These are phyloP conservation scores for Ciconia nigra DNA, from an alignment of 2,797 vertebrate species.

Conservation along the genomic window DNA sequence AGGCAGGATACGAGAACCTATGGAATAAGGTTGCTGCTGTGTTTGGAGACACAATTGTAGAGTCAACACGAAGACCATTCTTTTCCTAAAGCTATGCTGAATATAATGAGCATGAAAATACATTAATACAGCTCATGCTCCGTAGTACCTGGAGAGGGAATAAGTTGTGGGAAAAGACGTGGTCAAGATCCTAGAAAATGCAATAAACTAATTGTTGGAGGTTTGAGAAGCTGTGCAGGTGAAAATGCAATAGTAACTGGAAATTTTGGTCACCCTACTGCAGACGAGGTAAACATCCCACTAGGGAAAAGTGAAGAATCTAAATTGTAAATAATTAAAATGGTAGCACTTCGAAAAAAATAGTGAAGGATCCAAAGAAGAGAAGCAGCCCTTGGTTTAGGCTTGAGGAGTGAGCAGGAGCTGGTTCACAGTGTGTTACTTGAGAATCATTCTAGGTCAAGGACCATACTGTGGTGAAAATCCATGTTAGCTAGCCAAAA, in stretches of 20 bases:
- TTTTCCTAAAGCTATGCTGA: not conserved
- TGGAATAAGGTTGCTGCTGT: not conserved
- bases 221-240: not conserved
- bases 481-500: not conserved
- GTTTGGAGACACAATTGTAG: not conserved
- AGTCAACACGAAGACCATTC: not conserved
- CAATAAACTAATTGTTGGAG: not conserved
- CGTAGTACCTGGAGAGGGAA: not conserved
- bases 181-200: not conserved
- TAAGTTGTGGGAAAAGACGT: not conserved
- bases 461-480: not conserved
- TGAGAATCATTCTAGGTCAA: not conserved
- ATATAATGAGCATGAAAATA: not conserved
- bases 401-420: not conserved
- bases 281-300: not conserved
- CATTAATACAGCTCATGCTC: not conserved
- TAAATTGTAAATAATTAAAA: not conserved
- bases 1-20: not conserved
- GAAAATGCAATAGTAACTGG: not conserved
- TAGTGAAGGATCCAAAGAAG: not conserved
- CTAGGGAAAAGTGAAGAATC: not conserved
- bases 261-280: not conserved
- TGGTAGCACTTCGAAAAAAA: not conserved
- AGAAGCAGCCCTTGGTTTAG: not conserved
- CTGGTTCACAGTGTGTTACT: not conserved